A percentile compares a stretch with the other conserved stretches of the same genome.
phyloP scores from a whole-genome alignment of 2,113 vertebrate species.

The Ceyx melanurus region DNA sequence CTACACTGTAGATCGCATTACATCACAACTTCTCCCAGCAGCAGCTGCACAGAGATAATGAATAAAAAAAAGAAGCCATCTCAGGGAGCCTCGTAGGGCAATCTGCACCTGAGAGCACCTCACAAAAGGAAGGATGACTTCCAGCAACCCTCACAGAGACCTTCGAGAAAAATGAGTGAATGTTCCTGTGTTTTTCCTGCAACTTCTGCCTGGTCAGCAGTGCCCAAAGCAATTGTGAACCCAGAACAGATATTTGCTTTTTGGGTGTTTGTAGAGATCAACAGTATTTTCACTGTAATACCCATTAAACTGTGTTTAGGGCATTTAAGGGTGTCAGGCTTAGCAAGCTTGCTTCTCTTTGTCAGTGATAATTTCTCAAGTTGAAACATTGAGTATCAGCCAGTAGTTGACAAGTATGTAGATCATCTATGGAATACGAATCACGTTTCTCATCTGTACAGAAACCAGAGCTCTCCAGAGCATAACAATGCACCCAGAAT shows the following conservation, averaged over 20 bases:
- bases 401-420: background rate
- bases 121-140: background rate
- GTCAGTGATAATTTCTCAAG: background rate
- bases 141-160: background rate
- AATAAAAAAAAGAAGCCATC: background rate
- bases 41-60: conserved; percentile 22
- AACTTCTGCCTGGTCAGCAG: background rate
- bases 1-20: conserved; percentile 15
- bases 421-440: background rate
- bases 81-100: background rate
- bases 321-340: background rate
- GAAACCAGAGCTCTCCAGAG: background rate
- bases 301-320: background rate
- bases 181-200: background rate
- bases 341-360: background rate
- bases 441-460: background rate
- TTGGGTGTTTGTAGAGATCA: background rate
- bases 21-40: conserved; percentile 33
- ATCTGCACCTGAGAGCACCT: background rate
- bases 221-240: background rate
- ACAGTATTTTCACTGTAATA: background rate
- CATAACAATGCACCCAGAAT: background rate
- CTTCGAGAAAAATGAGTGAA: background rate
- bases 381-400: background rate
- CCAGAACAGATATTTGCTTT: background rate